Evolutionary conservation across 92 coral and sea anemone genomes (phyloP).

Genomic region (Porites cylindrica): DNA sequence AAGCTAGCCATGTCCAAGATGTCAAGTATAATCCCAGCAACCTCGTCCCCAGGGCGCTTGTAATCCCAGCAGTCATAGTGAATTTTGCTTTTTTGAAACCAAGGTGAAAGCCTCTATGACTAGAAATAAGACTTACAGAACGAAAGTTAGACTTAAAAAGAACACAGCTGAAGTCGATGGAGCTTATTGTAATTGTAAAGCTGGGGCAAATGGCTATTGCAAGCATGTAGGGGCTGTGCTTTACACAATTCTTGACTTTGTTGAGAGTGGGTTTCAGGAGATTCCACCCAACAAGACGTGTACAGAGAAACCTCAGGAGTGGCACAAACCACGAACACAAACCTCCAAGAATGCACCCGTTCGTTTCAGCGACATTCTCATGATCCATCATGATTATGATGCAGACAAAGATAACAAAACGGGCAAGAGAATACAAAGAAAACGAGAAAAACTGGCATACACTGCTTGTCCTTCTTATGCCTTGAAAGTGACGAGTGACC

Average conservation of each 20-base stretch:
- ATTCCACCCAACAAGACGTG: conserved; percentile 50
- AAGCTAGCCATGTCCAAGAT: conserved; percentile 18
- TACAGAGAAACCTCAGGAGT: conserved; percentile 55
- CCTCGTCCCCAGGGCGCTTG: too few relatives aligned
- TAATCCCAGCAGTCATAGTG: neutral
- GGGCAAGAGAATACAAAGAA: neutral
- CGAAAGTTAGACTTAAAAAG: neutral
- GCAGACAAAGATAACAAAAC: conserved; percentile 15
- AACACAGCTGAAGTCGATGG: conserved; percentile 21
- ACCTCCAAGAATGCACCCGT: neutral
- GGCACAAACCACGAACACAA: conserved; percentile 36
- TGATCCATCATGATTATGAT: conserved; percentile 9
- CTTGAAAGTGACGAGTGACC: conserved; percentile 25
- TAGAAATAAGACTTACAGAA: conserved; percentile 3
- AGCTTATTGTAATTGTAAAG: conserved; percentile 25
- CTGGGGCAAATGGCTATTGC: conserved; percentile 45
- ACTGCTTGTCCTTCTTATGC: conserved; percentile 32
- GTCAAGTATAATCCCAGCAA: conserved; percentile 15
- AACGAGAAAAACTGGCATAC: conserved; percentile 18
- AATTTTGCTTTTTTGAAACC: conserved; percentile 3
- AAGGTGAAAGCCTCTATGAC: conserved; percentile 2
- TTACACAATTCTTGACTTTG: conserved; percentile 45
- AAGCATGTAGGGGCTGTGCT: conserved; percentile 44
- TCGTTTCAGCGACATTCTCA: conserved; percentile 17
- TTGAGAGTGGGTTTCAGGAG: conserved; percentile 38